Evolutionary conservation across 2,113 vertebrate genomes (phyloP), one percentile per base, ranked within the genome.

Genomic region (Salvelinus fontinalis): DNA sequence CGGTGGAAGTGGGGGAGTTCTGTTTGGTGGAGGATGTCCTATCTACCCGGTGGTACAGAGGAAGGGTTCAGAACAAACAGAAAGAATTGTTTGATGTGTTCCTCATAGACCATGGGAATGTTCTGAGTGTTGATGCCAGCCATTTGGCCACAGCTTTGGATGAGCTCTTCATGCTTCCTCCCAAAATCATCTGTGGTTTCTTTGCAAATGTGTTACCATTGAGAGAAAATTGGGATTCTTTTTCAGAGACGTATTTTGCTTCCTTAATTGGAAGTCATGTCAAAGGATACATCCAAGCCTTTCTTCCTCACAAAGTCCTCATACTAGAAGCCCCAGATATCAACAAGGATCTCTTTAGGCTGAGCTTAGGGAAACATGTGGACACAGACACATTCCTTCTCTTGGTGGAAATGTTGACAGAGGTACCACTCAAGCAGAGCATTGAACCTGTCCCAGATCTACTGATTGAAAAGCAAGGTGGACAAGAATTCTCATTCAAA

Each of bases 11-110:
- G 3, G 94, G 94, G 73, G 93, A 93, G 22, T 91, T 93, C 74
- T 99, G 96, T 80, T 92, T 99, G 27, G 95, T 96, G 16, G 93
- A 98, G 92, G 96, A 98, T 69, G 31, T 83, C 27, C 69, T 81
- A 5, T 90, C 89, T 77, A 93, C 93, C 71, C 89, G 74, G 71
- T 98, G 97, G 97, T 94, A 94, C 76, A 94, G 98, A 93, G 96
- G 95, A 92, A 93, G 93, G 92, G 90, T 97, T 77, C 84, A 96
- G 78, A 90, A 90, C 73, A 93, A 88, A 81, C 88, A 72, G 22
- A 86, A 86, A 0, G 81, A 87, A 60, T 39, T 85, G 20, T 95
- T 75, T 80, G 92, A 95, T 2, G 90, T 95, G 20, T 93, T 95
- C 71, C 93, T 98, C n/a, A 89, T 97, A 57, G 98, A 99, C 81